A percentile compares a stretch with the other conserved stretches of the same genome.
Conservation (phyloP, 2,888 invertebrate species). For the Xestoiulus laeticollis region DNA sequence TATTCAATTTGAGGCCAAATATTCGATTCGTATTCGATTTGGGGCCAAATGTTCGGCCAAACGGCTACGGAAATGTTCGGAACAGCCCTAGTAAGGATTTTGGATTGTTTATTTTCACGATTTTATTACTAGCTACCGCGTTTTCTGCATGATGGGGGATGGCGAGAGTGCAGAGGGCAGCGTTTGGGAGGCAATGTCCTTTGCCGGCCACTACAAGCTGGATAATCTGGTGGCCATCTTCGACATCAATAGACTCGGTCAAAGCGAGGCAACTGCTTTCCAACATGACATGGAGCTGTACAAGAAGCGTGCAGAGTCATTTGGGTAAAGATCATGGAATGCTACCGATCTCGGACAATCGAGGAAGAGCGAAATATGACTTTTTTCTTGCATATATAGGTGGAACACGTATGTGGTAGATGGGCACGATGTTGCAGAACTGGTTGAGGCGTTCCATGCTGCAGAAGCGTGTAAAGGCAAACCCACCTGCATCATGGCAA, state of each 20-base stretch:
- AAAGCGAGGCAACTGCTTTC: conserved; percentile 93
- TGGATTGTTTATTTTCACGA: not conserved
- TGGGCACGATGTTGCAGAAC: conserved; percentile 92
- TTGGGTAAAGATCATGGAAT: conserved; percentile 79
- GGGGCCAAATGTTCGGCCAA: too few species aligned
- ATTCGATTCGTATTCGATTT: too few species aligned
- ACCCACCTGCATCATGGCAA: conserved; percentile 93
- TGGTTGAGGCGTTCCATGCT: conserved; percentile 87
- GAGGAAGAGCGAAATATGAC: not conserved
- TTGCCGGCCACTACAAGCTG: conserved; percentile 92
- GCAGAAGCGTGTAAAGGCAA: conserved; percentile 77
- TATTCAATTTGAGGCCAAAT: too few species aligned
- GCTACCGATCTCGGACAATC: too few species aligned
- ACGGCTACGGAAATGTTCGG: too few species aligned
- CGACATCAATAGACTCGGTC: conserved; percentile 96
- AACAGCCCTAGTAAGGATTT: too few species aligned
- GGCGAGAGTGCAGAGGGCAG: conserved; percentile 99
- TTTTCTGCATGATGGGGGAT: conserved; percentile 95
- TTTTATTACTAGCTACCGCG: conserved; percentile 71
- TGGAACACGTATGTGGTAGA: conserved; percentile 90
- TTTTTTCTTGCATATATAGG: conserved; percentile 48
- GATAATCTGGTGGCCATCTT: conserved; percentile 97
- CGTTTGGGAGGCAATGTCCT: conserved; percentile 96
- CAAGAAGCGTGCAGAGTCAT: conserved; percentile 84
- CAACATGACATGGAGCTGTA: conserved; percentile 92